phyloP scores from a whole-genome alignment of 1,140 invertebrate species.

The Condylostylus longicornis region DNA sequence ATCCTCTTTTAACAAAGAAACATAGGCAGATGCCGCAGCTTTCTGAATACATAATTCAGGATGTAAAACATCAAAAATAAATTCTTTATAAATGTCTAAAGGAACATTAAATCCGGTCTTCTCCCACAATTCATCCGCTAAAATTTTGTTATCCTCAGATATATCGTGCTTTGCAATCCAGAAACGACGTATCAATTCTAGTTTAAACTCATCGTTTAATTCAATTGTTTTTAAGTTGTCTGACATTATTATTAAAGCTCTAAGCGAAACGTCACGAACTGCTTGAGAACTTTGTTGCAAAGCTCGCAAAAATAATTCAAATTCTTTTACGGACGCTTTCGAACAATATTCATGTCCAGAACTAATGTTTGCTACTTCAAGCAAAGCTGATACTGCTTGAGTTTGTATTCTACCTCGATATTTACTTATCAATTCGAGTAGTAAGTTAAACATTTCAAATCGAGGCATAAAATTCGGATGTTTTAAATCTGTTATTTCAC shows the following conservation, averaged over 20 bases:
- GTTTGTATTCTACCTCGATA: constrained; percentile 54
- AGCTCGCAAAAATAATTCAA: constrained; percentile 58
- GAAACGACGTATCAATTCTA: constrained; percentile 50
- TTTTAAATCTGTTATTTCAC: constrained; percentile 36
- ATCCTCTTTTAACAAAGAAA: constrained; percentile 45
- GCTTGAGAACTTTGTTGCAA: constrained; percentile 48
- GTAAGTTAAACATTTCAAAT: constrained; percentile 60
- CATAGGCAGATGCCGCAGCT: constrained; percentile 59
- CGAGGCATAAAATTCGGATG: constrained; percentile 66
- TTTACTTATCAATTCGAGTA: constrained; percentile 64
- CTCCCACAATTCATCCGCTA: constrained; percentile 56
- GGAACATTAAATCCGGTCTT: constrained; percentile 39
- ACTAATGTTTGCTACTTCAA: constrained; percentile 59
- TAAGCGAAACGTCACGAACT: constrained; percentile 66
- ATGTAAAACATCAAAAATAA: constrained; percentile 66
- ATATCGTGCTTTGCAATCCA: constrained; percentile 68
- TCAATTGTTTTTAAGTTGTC: constrained; percentile 47
- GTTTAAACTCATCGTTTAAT: constrained; percentile 39
- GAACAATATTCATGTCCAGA: constrained; percentile 46
- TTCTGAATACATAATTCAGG: constrained; percentile 61
- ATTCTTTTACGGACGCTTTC: constrained; percentile 49
- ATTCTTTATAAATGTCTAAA: constrained; percentile 40
- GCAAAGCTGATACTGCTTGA: constrained; percentile 53
- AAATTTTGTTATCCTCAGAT: constrained; percentile 45
- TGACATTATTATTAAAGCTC: constrained; percentile 51